Evolutionary conservation across 2,113 vertebrate genomes (phyloP).

Genomic region (Galbula dea): DNA sequence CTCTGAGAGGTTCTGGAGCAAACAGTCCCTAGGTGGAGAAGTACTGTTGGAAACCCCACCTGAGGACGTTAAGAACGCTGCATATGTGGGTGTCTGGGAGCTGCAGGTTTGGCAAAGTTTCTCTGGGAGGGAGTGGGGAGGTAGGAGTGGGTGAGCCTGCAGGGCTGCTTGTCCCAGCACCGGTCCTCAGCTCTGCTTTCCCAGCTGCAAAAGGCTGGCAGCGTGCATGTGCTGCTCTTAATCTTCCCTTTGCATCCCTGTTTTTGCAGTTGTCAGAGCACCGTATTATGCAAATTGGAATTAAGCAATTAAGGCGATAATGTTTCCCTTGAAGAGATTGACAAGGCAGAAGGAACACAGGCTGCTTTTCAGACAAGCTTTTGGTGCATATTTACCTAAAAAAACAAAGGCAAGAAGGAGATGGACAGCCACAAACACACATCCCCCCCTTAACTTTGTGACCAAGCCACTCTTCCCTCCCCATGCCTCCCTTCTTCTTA

Average conservation of each 20-base stretch:
- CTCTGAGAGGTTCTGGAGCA: neutral
- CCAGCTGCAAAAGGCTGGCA: conserved; percentile 60
- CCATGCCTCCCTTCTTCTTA: neutral
- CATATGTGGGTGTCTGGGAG: neutral
- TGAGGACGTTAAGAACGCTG: neutral
- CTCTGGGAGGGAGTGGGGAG: neutral
- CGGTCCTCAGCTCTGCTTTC: conserved; percentile 57
- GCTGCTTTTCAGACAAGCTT: conserved; percentile 66
- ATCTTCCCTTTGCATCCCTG: conserved; percentile 77
- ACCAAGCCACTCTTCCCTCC: neutral
- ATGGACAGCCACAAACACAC: neutral
- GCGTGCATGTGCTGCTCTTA: conserved; percentile 58
- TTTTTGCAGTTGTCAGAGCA: conserved; percentile 76
- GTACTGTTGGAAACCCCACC: neutral
- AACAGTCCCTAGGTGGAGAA: neutral
- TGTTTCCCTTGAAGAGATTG: conserved; percentile 80
- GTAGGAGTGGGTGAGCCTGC: conserved; percentile 17
- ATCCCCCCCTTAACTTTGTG: neutral
- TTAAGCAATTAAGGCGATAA: conserved; percentile 82
- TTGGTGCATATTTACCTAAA: conserved; percentile 69
- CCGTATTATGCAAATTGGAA: conserved; percentile 75
- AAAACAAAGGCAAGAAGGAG: conserved; percentile 52
- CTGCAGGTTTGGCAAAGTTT: conserved; percentile 6
- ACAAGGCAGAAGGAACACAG: conserved; percentile 76
- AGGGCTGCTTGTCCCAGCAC: conserved; percentile 26